Base-by-base conservation (phyloP, 2,113 vertebrate species). In the Psittacara wagleri region DNA sequence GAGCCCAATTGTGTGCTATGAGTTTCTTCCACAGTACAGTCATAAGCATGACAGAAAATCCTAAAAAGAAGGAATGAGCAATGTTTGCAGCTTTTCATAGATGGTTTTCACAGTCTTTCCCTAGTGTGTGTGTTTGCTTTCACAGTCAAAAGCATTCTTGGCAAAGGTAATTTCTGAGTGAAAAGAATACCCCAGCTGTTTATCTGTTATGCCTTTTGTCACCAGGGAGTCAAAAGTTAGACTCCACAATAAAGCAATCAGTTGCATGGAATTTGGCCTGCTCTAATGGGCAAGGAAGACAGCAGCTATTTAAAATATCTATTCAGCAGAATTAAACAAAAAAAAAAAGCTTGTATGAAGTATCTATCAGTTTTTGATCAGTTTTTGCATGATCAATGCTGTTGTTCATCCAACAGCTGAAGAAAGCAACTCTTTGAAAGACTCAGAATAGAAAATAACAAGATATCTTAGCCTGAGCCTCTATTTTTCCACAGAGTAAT, bases 141-240 rank as follows among this genome's bases (percentile, higher is more conserved):
- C 79, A 88, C 81, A 92, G 73, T 70, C 92, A 94, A 94, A 92
- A 95, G 64, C 83, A 82, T 95, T 97, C 80, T 96, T 95, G 95
- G 95, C 92, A 92, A 94, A 91, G 59, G 35, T 51, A 67, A 72
- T 93, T 69, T 96, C 78, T 55, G 80, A 95, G 59, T 18, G 76
- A 77, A 63, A 73, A 86, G 83, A 91, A 94, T 61, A 64, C 61
- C 90, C 76, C 86, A 94, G 83, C 88, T 91, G 88, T 95, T 95
- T 94, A 88, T 97, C 61, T 92, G 22, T 91, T 88, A 67, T 68
- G 83, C 61, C 61, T 94, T 95, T 91, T 90, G 69, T 84, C 91
- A 88, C 94, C 61, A 78, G 91, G 92, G 94, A 97, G 80, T 75
- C 79, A 75, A 69, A 94, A 95, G 83, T 59, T 96, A 83, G 92